A percentile compares a stretch with the other conserved stretches of the same genome.
Evolutionary conservation across 2,888 invertebrate species (phyloP).

Genomic region (Lasioglossum marginatum): DNA sequence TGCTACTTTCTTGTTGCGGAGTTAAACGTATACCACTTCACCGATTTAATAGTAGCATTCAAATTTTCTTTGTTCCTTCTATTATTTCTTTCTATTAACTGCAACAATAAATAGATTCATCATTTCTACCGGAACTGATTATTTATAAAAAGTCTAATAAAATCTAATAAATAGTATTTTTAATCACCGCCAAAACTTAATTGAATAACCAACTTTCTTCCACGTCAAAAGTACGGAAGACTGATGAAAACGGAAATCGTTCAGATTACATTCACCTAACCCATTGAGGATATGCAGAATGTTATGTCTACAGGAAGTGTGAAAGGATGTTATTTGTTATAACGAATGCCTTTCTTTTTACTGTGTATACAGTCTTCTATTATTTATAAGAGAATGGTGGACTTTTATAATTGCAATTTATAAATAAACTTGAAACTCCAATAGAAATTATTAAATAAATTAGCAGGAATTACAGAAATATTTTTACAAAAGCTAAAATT

Average conservation of each 20-base stretch:
- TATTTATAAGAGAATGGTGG: slow-evolving; percentile 30
- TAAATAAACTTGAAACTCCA: background rate
- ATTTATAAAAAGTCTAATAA: background rate
- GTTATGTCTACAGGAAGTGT: background rate
- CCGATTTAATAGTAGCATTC: background rate
- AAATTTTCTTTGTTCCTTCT: background rate
- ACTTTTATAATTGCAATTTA: background rate
- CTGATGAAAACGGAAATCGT: background rate
- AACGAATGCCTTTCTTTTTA: background rate
- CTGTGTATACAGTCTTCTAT: slow-evolving; percentile 12
- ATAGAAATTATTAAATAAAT: too few species aligned
- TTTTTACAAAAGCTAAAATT: too few species aligned
- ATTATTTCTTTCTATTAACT: background rate
- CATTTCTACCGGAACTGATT: background rate
- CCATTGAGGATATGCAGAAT: background rate
- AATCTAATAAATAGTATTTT: background rate
- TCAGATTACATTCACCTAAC: background rate
- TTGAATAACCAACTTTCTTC: background rate
- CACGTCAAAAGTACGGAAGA: background rate
- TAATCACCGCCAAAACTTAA: background rate
- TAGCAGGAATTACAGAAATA: too few species aligned
- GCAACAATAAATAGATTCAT: background rate
- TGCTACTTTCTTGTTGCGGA: background rate
- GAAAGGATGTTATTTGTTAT: background rate
- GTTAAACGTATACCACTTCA: background rate